phyloP scores from a whole-genome alignment of 2,888 invertebrate species.

The Drosophila basisetae region DNA sequence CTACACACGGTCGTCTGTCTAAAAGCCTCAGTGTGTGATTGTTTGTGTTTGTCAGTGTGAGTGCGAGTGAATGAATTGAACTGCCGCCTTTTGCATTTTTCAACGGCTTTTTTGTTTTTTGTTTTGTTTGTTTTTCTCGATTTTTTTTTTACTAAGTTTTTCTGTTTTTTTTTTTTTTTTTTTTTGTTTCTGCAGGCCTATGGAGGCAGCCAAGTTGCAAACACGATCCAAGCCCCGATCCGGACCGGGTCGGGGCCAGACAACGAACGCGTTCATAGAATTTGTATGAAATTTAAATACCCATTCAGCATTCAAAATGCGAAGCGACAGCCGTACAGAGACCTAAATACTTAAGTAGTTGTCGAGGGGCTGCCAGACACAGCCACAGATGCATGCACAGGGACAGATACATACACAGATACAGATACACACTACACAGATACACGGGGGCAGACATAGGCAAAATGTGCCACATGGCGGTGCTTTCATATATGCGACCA shows the following conservation, averaged over 20 bases:
- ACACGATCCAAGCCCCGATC: conserved; percentile 44
- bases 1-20: conserved; percentile 17
- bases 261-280: conserved; percentile 70
- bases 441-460: conserved; percentile 6
- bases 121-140: conserved; percentile 8
- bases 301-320: conserved; percentile 81
- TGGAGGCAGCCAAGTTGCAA: conserved; percentile 46
- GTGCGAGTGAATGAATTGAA: conserved; percentile 65
- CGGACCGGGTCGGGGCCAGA: conserved; percentile 48
- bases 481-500: conserved; percentile 71
- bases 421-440: conserved; percentile 30
- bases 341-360: conserved; percentile 82
- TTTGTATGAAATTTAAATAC: conserved; percentile 83
- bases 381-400: conserved; percentile 18
- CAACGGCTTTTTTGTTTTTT: conserved; percentile 56
- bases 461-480: conserved; percentile 61
- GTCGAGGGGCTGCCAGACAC: conserved; percentile 22
- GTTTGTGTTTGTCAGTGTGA: conserved; percentile 7
- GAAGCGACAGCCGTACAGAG: conserved; percentile 78
- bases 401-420: conserved; percentile 20
- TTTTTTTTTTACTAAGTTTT: conserved; percentile 21
- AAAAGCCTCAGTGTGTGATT: conserved; percentile 31
- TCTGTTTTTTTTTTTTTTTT: conserved; percentile 32
- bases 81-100: conserved; percentile 76
- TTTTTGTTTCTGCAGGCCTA: conserved; percentile 52